Evolutionary conservation across 2,888 invertebrate genomes (phyloP), one percentile per base, ranked within the genome.

Genomic region (Tiliacea citrago): DNA sequence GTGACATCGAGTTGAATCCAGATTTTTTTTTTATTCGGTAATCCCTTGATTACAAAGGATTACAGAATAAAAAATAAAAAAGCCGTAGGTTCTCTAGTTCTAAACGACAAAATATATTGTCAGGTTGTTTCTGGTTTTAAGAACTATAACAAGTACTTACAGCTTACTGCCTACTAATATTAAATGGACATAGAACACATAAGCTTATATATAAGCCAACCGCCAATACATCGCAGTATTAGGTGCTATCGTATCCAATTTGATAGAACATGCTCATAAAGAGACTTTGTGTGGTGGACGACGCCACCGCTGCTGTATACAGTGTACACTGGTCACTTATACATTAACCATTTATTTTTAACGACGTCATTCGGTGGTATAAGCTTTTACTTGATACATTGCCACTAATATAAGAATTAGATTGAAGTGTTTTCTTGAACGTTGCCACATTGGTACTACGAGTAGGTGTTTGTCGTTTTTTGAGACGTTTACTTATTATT

Each of bases 231-330:
- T 70, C 51, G 63, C 18, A 29, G 49, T 62, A 71, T 62, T 55
- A 70, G 16, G 78, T 82, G 55, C 29, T 77, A 77, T 70, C 65
- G 24, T 47, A 21, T 57, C 51, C 61, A 66, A 57, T 78, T 82
- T 82, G 62, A 70, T 79, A 82, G 71, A 82, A 82, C 70, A 71
- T 21, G 77, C 70, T 82, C 81, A 66, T 79, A 82, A 66, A 82
- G 21, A 45, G 65, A 55, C 45, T 67, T 66, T 62, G 57, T 62
- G 70, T 77, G 70, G 66, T 61, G 61, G n/a, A 62, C 71, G 71
- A 24, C 51, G 47, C 12, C 75, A 6, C 18, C 53, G 62, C 21
- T 47, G 61, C 49, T 61, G 47, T n/a, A 13, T 51, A 35, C 55
- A 0, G 49, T 29, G 18, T n/a, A 8, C 16, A 60, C 63, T 63